Base-by-base conservation (phyloP, 2,888 invertebrate species). In the Xestoiulus laeticollis region DNA sequence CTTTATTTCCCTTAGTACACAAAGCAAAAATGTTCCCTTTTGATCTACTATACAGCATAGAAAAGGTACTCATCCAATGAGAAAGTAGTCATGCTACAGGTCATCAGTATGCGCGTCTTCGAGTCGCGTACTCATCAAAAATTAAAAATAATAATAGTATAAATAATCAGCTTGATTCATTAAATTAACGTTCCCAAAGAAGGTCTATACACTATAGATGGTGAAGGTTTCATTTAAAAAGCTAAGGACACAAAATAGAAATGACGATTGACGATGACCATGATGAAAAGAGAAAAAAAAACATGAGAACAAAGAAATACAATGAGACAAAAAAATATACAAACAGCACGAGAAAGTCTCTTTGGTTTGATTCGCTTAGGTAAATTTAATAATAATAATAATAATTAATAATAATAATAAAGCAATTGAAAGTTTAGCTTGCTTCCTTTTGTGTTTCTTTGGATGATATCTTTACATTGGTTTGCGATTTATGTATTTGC, bases 341-440 rank as follows among this genome's bases (percentile, higher is more conserved):
- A 87, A 38, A 83, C 78, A 68, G 68, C 68, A 68, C 68, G 68
- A 68, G 68, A 68, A 68, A 87, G 33, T 26, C 38, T 87, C 87
- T 87, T 87, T 87, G 87, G 87, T 87, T 87, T 87, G 87, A 87
- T 87, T 87, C 43, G 83, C 87, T 43, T 87, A 83, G 83, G 83
- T 43, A 87, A 87, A 87, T 44, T 30, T 33, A 33, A 53, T 87
- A 87, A 87, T 87, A 87, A 87, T 87, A 68, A 87, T 87, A 87
- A 87, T 38, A 87, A 48, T 87, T 59, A 87, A 87, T 87, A 83
- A 59, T 38, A 83, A 87, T 83, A 87, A 38, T 33, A 87, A 83
- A 43, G 87, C 84, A 84, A 83, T 43, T 43, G 43, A n/a, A n/a
- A 43, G 38, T 86, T 48, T 32, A 48, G 44, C n/a, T 86, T 43